A percentile compares a stretch with the other conserved stretches of the same genome.
Conservation (phyloP, 53 echinoderm and acorn worm species). For the Astropecten irregularis region DNA sequence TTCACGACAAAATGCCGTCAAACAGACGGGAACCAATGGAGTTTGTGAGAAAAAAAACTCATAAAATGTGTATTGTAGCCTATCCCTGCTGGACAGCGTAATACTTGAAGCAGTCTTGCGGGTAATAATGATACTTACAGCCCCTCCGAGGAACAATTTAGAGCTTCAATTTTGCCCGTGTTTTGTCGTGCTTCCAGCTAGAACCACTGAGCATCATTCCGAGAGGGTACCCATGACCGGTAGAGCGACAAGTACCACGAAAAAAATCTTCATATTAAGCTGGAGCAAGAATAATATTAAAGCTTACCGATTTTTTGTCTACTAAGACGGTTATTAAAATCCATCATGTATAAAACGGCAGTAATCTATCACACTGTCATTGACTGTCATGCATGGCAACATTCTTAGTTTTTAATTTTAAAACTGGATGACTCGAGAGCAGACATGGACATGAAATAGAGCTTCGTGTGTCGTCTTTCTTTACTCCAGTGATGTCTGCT, state of each 20-base stretch:
- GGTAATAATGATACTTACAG: constrained; percentile 53
- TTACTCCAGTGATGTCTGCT: too few relatives aligned
- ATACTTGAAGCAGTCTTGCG: constrained; percentile 21
- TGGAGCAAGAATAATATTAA: too few relatives aligned
- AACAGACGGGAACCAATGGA: constrained; percentile 23
- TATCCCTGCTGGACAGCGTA: constrained; percentile 15
- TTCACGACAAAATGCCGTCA: constrained; percentile 36
- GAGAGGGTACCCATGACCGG: constrained; percentile 33
- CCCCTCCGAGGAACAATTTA: constrained; percentile 41
- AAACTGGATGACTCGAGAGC: background rate
- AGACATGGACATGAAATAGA: too few relatives aligned
- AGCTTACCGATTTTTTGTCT: too few relatives aligned
- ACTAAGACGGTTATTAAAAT: constrained; percentile 54
- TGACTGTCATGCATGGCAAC: constrained; percentile 42
- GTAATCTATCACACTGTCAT: constrained; percentile 60
- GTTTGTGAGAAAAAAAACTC: too few relatives aligned
- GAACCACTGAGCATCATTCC: constrained; percentile 2
- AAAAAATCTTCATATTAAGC: too few relatives aligned
- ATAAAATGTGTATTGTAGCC: background rate
- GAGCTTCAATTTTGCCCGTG: constrained; percentile 1
- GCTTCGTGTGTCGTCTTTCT: too few relatives aligned
- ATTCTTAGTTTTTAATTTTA: constrained; percentile 28
- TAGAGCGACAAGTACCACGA: constrained; percentile 19
- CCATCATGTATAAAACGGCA: constrained; percentile 54
- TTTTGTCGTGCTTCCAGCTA: too few relatives aligned